A percentile compares a stretch with the other conserved stretches of the same genome.
Evolutionary conservation across 1,140 invertebrate species (phyloP).

Genomic region (Heliothis subflexa): DNA sequence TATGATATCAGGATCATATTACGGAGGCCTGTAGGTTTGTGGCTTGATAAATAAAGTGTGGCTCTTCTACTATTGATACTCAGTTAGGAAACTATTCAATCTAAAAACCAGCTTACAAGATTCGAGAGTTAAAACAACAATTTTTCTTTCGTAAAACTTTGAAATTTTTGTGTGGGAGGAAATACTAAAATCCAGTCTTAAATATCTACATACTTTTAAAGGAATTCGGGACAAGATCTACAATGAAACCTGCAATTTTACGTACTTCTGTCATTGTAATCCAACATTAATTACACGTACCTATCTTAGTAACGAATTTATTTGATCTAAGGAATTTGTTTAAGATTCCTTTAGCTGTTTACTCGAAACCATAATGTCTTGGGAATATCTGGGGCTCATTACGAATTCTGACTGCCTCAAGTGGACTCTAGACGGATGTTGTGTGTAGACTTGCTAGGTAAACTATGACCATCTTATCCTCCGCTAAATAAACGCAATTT

Average conservation of each 20-base stretch:
- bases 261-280: slow-evolving; percentile 6
- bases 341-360: slow-evolving; percentile 13
- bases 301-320: slow-evolving; percentile 12
- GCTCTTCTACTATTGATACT: no score
- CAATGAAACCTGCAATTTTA: slow-evolving; percentile 33
- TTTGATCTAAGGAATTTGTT: slow-evolving; percentile 25
- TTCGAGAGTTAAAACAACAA: background rate
- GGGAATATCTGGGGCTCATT: slow-evolving; percentile 31
- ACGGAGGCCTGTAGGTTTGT: background rate
- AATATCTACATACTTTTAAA: background rate
- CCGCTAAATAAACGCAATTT: slow-evolving; percentile 17
- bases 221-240: slow-evolving; percentile 19
- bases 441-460: background rate
- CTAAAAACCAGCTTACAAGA: background rate
- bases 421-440: background rate
- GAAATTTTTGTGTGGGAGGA: background rate
- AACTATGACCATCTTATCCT: background rate
- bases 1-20: background rate
- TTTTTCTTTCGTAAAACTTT: background rate
- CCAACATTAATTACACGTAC: slow-evolving; percentile 20
- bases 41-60: background rate
- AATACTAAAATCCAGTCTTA: background rate
- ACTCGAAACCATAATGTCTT: background rate
- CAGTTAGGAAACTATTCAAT: background rate
- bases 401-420: slow-evolving; percentile 14